phyloP scores from a whole-genome alignment of 2,113 vertebrate species.

The Rallus limicola region DNA sequence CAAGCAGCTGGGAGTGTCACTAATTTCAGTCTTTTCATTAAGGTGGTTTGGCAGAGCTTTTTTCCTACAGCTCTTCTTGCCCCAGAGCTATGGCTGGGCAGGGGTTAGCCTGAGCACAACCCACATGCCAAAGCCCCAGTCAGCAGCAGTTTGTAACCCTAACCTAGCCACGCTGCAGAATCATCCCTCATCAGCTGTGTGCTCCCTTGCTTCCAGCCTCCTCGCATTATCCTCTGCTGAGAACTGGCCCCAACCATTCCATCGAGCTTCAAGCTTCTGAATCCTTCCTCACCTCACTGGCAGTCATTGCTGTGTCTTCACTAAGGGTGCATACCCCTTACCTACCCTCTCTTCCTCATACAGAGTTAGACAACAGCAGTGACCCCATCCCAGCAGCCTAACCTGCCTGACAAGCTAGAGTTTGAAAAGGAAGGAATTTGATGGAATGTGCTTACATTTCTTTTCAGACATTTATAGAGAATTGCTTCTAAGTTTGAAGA shows the following conservation, averaged over 20 bases:
- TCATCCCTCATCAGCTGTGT: neutral
- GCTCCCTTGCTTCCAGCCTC: neutral
- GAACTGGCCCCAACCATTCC: neutral
- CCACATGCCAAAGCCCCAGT: neutral
- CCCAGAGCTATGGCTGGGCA: neutral
- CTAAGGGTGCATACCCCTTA: neutral
- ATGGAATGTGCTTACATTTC: neutral
- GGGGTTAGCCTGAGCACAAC: neutral
- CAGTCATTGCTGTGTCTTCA: neutral
- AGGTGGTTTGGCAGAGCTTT: conserved; percentile 36
- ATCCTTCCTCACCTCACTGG: neutral
- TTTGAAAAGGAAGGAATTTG: neutral
- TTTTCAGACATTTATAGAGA: neutral
- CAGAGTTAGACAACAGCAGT: neutral
- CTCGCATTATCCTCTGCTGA: neutral
- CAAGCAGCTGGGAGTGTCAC: conserved; percentile 54
- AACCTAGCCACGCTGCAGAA: neutral
- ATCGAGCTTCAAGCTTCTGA: neutral
- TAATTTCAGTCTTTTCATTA: conserved; percentile 46
- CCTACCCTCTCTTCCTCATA: neutral
- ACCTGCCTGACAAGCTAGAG: neutral
- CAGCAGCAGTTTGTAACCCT: neutral
- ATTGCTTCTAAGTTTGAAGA: neutral
- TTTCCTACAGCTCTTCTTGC: neutral
- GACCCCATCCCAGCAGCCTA: neutral